These are phyloP conservation scores for Threskiornis aethiopicus DNA, from an alignment of 2,797 vertebrate genomes.

Conservation along the genomic window DNA sequence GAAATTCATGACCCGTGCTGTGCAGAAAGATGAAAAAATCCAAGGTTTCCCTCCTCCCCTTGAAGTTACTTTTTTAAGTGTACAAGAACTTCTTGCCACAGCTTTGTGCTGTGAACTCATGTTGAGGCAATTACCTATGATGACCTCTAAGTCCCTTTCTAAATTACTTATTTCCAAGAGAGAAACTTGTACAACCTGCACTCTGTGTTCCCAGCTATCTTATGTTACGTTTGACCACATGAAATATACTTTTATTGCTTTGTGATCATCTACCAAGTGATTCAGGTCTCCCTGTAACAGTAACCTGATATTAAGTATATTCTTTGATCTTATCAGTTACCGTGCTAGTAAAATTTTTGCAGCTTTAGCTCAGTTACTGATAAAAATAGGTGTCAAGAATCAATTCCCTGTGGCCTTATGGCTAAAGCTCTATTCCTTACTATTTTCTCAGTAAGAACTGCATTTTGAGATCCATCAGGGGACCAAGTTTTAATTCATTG, in stretches of 20 bases:
- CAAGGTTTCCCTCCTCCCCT: neutral
- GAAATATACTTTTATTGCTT: neutral
- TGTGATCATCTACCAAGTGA: neutral
- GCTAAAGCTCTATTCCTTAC: neutral
- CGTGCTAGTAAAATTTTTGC: neutral
- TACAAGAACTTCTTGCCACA: neutral
- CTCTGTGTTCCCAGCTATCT: neutral
- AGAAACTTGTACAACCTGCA: neutral
- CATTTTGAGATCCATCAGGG: neutral
- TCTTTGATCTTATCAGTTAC: neutral
- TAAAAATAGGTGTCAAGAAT: neutral
- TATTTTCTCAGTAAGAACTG: neutral
- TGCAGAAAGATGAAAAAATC: neutral
- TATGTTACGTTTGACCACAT: neutral
- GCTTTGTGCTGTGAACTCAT: neutral
- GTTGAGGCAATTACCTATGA: neutral
- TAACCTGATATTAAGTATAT: neutral
- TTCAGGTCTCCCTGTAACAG: neutral
- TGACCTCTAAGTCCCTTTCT: neutral
- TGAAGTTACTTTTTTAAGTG: neutral
- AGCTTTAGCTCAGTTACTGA: neutral
- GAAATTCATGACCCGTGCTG: neutral
- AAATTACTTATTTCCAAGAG: slow-evolving; percentile 6
- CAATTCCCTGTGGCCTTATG: neutral
- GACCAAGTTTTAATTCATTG: neutral